A percentile compares a stretch with the other conserved stretches of the same genome.
Conservation (phyloP, 2,113 vertebrate species). For the Fregata magnificens region DNA sequence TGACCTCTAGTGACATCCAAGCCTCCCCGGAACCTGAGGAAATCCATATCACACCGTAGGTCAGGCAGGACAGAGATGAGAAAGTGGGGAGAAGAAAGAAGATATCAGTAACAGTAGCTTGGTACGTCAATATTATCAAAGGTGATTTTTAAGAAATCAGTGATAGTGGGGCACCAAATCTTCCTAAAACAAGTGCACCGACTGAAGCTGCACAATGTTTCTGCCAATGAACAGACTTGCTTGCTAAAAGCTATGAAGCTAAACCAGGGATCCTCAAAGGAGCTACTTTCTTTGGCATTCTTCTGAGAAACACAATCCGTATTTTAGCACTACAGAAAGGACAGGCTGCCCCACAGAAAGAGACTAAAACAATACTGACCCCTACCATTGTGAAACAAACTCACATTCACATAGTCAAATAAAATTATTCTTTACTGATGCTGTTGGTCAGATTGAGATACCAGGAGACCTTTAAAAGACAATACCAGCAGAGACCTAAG, state of each 20-base stretch:
- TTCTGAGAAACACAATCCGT: neutral
- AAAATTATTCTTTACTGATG: neutral
- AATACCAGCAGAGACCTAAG: neutral
- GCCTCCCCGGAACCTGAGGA: conserved; percentile 86
- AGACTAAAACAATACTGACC: neutral
- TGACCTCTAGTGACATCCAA: conserved; percentile 89
- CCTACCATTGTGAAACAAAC: neutral
- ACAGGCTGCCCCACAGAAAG: neutral
- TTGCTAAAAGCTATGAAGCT: neutral
- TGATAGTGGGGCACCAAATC: neutral
- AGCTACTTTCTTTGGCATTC: neutral
- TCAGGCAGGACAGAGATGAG: neutral
- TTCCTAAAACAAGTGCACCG: neutral
- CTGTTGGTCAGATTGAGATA: neutral
- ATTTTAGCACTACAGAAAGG: neutral
- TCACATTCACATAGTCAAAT: neutral
- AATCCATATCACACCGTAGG: neutral
- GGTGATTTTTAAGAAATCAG: neutral
- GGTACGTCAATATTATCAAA: neutral
- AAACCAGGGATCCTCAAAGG: neutral
- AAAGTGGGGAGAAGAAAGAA: neutral
- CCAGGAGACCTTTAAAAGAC: neutral
- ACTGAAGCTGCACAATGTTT: neutral
- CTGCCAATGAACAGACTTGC: neutral
- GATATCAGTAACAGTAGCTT: neutral